These are phyloP conservation scores for Unio pictorum DNA, from an alignment of 2,888 invertebrate species.

Conservation along the genomic window DNA sequence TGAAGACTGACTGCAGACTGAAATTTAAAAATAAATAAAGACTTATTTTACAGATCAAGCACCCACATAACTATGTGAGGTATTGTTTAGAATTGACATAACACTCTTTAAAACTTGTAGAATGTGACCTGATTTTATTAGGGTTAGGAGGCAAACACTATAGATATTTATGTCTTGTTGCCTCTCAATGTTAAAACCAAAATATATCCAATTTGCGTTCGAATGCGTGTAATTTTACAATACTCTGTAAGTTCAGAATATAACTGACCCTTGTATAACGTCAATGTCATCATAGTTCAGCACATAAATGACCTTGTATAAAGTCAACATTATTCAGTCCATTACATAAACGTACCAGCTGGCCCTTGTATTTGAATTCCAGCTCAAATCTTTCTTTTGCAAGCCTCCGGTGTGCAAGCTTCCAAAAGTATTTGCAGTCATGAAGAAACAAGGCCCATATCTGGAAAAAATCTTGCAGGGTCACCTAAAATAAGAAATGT, in stretches of 20 bases:
- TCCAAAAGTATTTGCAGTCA: conserved; percentile 67
- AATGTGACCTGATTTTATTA: no score
- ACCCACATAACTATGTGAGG: not conserved
- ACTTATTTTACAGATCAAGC: not conserved
- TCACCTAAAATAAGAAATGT: conserved; percentile 20
- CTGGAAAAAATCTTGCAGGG: conserved; percentile 57
- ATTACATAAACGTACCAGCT: conserved; percentile 43
- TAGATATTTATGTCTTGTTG: no score
- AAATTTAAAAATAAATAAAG: conserved; percentile 16
- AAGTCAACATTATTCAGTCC: not conserved
- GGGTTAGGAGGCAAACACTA: no score
- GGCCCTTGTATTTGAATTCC: conserved; percentile 61
- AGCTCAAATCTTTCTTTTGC: conserved; percentile 62
- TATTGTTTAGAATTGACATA: no score
- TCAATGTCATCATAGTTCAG: no score
- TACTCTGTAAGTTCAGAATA: no score
- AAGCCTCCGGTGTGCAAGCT: conserved; percentile 61
- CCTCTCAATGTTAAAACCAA: no score
- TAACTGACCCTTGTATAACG: no score
- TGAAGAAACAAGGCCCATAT: conserved; percentile 66
- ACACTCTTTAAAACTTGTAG: no score
- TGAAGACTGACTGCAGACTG: conserved; percentile 50
- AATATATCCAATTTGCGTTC: no score
- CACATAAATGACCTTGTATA: not conserved
- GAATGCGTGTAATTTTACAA: no score